A percentile compares a stretch with the other conserved stretches of the same genome.
Evolutionary conservation across 2,797 vertebrate species (phyloP).

Genomic region (Brachyalestes nurse): DNA sequence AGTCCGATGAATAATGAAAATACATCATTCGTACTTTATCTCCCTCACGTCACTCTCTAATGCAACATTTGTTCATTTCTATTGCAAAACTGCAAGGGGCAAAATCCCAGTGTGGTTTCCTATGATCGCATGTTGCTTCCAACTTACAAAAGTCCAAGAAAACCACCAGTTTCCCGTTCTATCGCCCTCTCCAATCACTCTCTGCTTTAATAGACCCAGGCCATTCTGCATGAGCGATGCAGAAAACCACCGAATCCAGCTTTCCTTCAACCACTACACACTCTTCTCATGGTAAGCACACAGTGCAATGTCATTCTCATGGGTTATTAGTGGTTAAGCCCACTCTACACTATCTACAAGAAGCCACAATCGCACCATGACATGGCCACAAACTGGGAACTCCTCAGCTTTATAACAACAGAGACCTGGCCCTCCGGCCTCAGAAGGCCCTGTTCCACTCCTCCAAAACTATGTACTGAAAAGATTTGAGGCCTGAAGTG

Average conservation of each 20-base stretch:
- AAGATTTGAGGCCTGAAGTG: conserved; percentile 6
- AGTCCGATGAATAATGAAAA: not conserved
- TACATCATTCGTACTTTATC: not conserved
- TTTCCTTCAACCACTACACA: not conserved
- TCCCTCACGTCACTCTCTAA: not conserved
- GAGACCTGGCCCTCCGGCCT: conserved; percentile 13
- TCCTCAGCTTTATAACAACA: not conserved
- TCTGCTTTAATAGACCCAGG: not conserved
- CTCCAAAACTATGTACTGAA: not conserved
- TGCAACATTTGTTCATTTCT: not conserved
- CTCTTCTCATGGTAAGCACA: conserved; percentile 33
- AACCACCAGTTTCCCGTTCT: conserved; percentile 32
- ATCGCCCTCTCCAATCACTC: not conserved
- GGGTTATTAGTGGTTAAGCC: conserved; percentile 27
- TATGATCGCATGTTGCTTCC: not conserved
- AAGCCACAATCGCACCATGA: conserved; percentile 28
- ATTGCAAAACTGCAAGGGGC: not conserved
- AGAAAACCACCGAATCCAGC: conserved; percentile 11
- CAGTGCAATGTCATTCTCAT: conserved; percentile 29
- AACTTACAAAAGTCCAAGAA: conserved; percentile 5
- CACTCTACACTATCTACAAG: conserved; percentile 8
- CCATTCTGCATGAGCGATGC: conserved; percentile 1
- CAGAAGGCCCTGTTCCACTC: not conserved
- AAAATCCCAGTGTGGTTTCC: conserved; percentile 10
- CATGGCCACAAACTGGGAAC: conserved; percentile 23